These are phyloP conservation scores for Ornithoptera alexandrae DNA, from an alignment of 2,888 invertebrate species.

Conservation along the genomic window DNA sequence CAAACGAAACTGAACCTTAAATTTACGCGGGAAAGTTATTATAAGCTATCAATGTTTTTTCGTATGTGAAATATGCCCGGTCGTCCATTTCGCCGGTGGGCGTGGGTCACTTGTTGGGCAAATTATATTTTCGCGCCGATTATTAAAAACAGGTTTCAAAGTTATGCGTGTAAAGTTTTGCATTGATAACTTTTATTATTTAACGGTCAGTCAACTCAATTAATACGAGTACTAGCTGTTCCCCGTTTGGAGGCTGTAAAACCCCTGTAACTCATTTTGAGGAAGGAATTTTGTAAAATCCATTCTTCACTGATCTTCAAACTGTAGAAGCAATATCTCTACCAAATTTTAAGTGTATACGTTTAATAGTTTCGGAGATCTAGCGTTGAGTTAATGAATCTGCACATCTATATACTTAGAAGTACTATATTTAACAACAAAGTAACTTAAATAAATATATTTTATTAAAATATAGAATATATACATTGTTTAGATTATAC, in stretches of 20 bases:
- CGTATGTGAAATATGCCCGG: slow-evolving; percentile 69
- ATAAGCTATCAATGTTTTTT: slow-evolving; percentile 38
- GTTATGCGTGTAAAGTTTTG: slow-evolving; percentile 46
- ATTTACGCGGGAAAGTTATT: slow-evolving; percentile 48
- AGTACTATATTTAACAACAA: background rate
- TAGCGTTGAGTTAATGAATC: too few species aligned
- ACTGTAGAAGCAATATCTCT: too few species aligned
- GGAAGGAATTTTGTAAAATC: too few species aligned
- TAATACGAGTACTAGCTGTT: background rate
- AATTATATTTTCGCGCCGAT: slow-evolving; percentile 50
- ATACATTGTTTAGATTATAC: too few species aligned
- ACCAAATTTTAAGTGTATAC: too few species aligned
- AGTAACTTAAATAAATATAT: too few species aligned
- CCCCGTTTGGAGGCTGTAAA: too few species aligned
- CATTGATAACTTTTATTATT: slow-evolving; percentile 35
- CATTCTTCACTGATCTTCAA: too few species aligned
- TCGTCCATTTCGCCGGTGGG: slow-evolving; percentile 69
- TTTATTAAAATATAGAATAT: too few species aligned
- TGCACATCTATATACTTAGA: background rate
- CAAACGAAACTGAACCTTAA: slow-evolving; percentile 49
- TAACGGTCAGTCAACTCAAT: slow-evolving; percentile 56
- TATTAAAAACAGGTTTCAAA: slow-evolving; percentile 53
- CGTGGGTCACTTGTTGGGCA: slow-evolving; percentile 70
- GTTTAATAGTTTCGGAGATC: too few species aligned
- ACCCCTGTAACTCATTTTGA: too few species aligned